phyloP scores from a whole-genome alignment of 1,140 invertebrate genomes.

The Hyposmocoma kahamanoa region DNA sequence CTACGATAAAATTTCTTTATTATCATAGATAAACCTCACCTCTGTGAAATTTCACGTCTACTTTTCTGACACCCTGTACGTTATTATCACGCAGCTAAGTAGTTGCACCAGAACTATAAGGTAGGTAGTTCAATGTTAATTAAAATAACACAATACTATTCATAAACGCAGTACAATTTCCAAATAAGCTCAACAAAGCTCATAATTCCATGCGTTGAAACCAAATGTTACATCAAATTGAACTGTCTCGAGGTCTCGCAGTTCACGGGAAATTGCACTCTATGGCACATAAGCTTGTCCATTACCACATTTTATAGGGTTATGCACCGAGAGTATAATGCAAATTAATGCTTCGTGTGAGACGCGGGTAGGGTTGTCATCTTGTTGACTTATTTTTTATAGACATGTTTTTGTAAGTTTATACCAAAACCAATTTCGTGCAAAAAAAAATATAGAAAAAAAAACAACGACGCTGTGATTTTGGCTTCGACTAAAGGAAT shows the following conservation, averaged over 20 bases:
- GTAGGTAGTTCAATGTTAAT: too few species aligned
- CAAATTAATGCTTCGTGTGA: constrained; percentile 47
- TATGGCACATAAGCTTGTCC: constrained; percentile 35
- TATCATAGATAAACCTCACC: too few species aligned
- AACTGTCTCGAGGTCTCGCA: constrained; percentile 16
- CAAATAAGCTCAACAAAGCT: constrained; percentile 14
- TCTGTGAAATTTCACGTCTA: too few species aligned
- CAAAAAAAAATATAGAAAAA: not conserved
- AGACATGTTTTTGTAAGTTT: not conserved
- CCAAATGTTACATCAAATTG: constrained; percentile 35
- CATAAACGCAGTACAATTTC: not conserved
- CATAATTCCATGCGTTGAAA: constrained; percentile 22
- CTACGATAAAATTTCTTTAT: too few species aligned
- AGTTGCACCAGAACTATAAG: too few species aligned
- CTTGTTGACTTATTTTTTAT: not conserved
- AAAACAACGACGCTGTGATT: not conserved
- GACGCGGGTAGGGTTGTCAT: constrained; percentile 34
- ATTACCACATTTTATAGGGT: constrained; percentile 51
- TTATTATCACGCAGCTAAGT: too few species aligned
- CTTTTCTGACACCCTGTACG: too few species aligned
- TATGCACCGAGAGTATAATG: constrained; percentile 50
- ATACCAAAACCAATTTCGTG: not conserved
- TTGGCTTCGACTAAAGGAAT: not conserved
- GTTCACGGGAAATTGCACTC: constrained; percentile 33
- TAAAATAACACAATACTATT: not conserved